Evolutionary conservation across 2,113 vertebrate genomes (phyloP), one percentile per base, ranked within the genome.

Genomic region (Pelvicachromis taeniatus): DNA sequence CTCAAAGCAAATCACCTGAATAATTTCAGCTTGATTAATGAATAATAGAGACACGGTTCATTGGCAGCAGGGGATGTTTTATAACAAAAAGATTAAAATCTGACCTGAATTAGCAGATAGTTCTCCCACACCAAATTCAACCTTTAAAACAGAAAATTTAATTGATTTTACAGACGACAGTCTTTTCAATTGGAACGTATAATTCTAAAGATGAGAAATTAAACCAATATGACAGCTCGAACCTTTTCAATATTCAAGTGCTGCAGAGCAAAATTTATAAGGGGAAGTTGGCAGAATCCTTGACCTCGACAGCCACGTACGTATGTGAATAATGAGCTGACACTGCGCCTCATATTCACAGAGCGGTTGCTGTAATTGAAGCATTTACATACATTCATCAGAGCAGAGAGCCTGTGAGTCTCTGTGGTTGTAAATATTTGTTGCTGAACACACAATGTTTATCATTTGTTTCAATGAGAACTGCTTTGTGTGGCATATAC

Each of bases 21-120:
- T 83, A 61, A 90, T 84, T 77, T 77, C 19, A 77, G 59, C 33
- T 40, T 80, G 73, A 84, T 85, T 88, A 78, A 88, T 87, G 52
- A 77, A 26, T 12, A 19, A 65, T 14, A 48, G n/a, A 79, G 29
- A 55, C 26, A 77, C 8, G 9, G 23, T 31, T 53, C 59, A 61
- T 35, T 17, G 63, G 11, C 53, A 53, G 63, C 10, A 65, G 78
- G 50, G 21, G n/a, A 82, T 29, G 55, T 31, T 81, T 85, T 52
- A 54, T 65, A 40, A 59, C 12, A 42, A 26, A 38, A 70, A 81
- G 21, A 81, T 35, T 68, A 14, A 77, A 79, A 80, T 56, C 8
- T 83, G 55, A 80, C 53, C 48, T 68, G 40, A 79, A 48, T 77
- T 68, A 61, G 61, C 7, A 19, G 26, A n/a, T 14, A 17, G 77